Percentiles rank a stretch among this genome's conserved stretches.
These are phyloP conservation scores for Sebastiscus tertius DNA, from an alignment of 2,797 vertebrate genomes.

Conservation along the genomic window DNA sequence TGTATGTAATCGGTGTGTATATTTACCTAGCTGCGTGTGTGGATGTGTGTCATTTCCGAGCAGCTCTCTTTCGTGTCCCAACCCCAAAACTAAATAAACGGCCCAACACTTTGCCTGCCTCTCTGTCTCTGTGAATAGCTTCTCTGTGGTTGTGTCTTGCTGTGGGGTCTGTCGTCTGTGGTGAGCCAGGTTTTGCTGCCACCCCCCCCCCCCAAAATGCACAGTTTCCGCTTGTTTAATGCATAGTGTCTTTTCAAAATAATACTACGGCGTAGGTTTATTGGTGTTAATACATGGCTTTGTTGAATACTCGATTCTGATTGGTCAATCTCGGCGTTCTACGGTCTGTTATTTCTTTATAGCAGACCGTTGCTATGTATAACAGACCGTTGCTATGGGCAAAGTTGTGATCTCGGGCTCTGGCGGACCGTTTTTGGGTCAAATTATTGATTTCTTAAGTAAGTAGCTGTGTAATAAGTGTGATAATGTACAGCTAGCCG, in stretches of 20 bases:
- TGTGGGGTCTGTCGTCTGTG: slow-evolving; percentile 52
- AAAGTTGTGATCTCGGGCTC: too few species aligned
- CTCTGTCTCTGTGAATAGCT: slow-evolving; percentile 44
- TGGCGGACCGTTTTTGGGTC: too few species aligned
- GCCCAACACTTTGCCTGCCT: slow-evolving; percentile 36
- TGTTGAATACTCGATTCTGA: too few species aligned
- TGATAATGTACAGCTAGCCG: too few species aligned
- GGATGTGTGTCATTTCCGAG: slow-evolving; percentile 58
- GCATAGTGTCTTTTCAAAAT: background rate
- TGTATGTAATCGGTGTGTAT: slow-evolving; percentile 43
- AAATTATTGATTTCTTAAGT: too few species aligned
- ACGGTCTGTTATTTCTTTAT: too few species aligned
- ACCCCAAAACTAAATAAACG: slow-evolving; percentile 70
- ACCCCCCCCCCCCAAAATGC: background rate
- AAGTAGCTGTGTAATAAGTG: too few species aligned
- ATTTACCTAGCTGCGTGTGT: slow-evolving; percentile 47
- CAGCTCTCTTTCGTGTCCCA: slow-evolving; percentile 39
- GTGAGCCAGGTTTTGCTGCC: background rate
- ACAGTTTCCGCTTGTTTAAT: background rate
- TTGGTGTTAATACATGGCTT: too few species aligned
- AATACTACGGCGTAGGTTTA: too few species aligned
- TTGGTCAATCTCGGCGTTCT: too few species aligned
- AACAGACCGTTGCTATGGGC: too few species aligned
- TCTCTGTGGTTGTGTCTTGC: slow-evolving; percentile 48
- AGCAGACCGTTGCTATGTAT: too few species aligned